phyloP scores from a whole-genome alignment of 2,888 invertebrate species.

The Caenorhabditis sp. region DNA sequence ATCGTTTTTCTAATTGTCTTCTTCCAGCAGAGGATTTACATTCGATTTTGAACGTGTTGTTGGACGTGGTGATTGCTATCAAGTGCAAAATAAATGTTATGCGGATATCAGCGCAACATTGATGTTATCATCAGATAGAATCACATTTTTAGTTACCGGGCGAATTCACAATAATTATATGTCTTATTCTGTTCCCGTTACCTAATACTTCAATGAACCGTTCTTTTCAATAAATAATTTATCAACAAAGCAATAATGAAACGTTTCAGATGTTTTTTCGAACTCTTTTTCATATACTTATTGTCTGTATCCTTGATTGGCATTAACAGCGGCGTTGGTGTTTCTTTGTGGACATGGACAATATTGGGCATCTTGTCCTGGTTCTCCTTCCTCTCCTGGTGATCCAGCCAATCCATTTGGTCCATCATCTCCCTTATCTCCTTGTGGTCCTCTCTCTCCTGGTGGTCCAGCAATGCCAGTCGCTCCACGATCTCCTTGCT shows the following conservation, averaged over 20 bases:
- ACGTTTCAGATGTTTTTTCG: neutral
- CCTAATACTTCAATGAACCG: no score
- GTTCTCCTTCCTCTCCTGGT: conserved; percentile 55
- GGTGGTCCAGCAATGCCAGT: conserved; percentile 55
- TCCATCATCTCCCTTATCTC: conserved; percentile 60
- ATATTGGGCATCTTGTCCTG: conserved; percentile 60
- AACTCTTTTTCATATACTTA: conserved; percentile 5
- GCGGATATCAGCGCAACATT: neutral
- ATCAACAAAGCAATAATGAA: neutral
- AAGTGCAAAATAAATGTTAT: neutral
- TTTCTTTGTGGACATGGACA: conserved; percentile 58
- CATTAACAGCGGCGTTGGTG: conserved; percentile 32
- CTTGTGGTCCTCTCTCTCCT: conserved; percentile 61
- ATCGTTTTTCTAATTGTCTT: neutral
- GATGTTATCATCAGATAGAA: neutral
- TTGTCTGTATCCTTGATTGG: conserved; percentile 34
- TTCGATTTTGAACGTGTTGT: neutral
- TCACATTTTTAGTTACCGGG: neutral
- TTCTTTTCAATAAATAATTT: neutral
- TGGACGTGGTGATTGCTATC: neutral
- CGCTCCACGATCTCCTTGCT: conserved; percentile 55
- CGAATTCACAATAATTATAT: neutral
- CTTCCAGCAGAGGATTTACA: neutral
- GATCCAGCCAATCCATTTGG: conserved; percentile 55
- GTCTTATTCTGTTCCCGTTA: neutral